Evolutionary conservation across 1,140 invertebrate genomes (phyloP), one percentile per base, ranked within the genome.

Genomic region (Rhynchophorus ferrugineus): DNA sequence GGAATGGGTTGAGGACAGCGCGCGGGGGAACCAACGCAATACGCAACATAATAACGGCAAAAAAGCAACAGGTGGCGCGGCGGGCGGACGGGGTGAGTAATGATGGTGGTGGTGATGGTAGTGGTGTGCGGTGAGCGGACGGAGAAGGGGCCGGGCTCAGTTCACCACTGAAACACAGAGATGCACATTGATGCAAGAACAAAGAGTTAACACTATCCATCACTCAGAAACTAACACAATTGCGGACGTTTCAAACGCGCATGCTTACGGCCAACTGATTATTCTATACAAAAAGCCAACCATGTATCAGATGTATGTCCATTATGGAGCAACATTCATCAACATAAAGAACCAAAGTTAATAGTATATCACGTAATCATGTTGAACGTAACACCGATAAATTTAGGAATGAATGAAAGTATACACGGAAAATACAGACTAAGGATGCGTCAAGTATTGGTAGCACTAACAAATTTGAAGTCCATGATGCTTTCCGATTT

Each of bases 41-140:
- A 53, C 50, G 22, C 50, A 53, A 53, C 41, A 53, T 36, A 53
- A 17, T 9, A 53, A 53, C 36, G 50, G 50, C 34, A 46, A 46
- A 46, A 52, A 41, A 46, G 50, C 50, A 14, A 20, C 35, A 17
- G 41, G 38, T 41, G 50, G 44, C 37, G 36, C 35, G 21, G 41
- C 49, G 50, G 50, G 44, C 37, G 44, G 14, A n/a, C 9, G 29
- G 38, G 44, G 22, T 19, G 43, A 16, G 17, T 9, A 19, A 35
- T 41, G 43, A 37, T 20, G 16, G 29, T 17, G 33, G 22, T n/a
- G 36, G 36, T 13, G 20, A 16, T 33, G 43, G 36, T 48, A 36
- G 29, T 38, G 33, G 24, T 49, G 38, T 37, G 47, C 18, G 36
- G 36, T 19, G 29, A 46, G 34, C 24, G 11, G 24, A 29, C 24